Percentiles rank a stretch among this genome's conserved stretches.
Conservation (phyloP, 2,797 vertebrate genomes). For the Ceyx erithaca region DNA sequence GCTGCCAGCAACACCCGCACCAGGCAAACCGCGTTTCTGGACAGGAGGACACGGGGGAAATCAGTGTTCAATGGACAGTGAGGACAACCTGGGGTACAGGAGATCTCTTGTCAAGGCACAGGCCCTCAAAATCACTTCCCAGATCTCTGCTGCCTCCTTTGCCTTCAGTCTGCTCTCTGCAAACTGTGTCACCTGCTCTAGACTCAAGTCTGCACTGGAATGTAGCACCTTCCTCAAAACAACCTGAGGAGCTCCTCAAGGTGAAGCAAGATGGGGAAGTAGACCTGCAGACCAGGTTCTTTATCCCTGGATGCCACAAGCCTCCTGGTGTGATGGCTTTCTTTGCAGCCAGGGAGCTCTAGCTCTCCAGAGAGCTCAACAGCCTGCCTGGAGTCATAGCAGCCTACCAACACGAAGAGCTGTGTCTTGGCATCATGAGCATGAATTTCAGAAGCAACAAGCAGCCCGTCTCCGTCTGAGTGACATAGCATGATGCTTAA, state of each 20-base stretch:
- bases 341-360: background rate
- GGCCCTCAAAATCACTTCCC: rapidly evolving
- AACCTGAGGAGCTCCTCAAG: background rate
- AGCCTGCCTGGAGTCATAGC: rapidly evolving
- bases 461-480: background rate
- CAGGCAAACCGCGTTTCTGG: conserved; percentile 6
- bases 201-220: rapidly evolving
- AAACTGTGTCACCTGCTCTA: rapidly evolving
- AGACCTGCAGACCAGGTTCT: background rate
- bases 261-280: background rate
- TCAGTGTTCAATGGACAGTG: background rate
- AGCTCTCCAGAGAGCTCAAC: rapidly evolving
- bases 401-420: background rate
- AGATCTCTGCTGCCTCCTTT: background rate
- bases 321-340: rapidly evolving
- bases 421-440: background rate
- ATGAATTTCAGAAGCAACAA: background rate
- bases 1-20: background rate
- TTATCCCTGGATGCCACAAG: background rate
- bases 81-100: background rate
- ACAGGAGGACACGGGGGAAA: background rate
- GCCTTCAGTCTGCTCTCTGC: rapidly evolving
- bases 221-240: background rate
- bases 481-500: rapidly evolving
- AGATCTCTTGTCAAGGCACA: background rate